phyloP scores from a whole-genome alignment of 2,113 vertebrate species.

The Clupea harengus region DNA sequence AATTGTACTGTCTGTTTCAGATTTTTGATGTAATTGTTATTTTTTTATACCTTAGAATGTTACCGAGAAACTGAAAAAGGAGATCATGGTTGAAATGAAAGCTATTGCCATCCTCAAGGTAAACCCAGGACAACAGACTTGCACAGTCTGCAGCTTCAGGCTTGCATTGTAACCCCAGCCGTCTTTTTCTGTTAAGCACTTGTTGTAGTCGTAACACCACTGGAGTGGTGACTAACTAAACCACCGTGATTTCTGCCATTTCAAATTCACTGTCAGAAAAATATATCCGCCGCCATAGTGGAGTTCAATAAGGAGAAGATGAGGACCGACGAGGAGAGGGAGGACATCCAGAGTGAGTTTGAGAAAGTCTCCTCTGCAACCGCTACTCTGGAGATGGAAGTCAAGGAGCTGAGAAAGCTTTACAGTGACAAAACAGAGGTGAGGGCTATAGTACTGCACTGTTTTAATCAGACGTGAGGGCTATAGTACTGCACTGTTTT shows the following conservation, averaged over 20 bases:
- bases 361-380: slow-evolving; percentile 46
- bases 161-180: no score
- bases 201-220: background rate
- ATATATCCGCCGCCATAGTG: slow-evolving; percentile 32
- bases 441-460: background rate
- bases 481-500: background rate
- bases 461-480: background rate
- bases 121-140: background rate
- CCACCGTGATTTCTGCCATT: background rate
- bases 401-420: slow-evolving; percentile 42
- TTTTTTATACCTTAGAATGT: slow-evolving; percentile 52
- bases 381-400: slow-evolving; percentile 55
- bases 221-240: background rate
- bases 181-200: background rate
- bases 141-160: no score
- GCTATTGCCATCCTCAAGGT: slow-evolving; percentile 60
- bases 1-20: no score
- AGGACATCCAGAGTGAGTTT: slow-evolving; percentile 53
- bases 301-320: slow-evolving; percentile 43
- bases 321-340: slow-evolving; percentile 44
- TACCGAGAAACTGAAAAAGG: slow-evolving; percentile 52
- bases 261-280: slow-evolving; percentile 49
- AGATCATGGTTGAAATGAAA: slow-evolving; percentile 51
- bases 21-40: slow-evolving; percentile 11
- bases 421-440: slow-evolving; percentile 50